Conservation (phyloP, 2,113 vertebrate species). For the Origma solitaria region DNA sequence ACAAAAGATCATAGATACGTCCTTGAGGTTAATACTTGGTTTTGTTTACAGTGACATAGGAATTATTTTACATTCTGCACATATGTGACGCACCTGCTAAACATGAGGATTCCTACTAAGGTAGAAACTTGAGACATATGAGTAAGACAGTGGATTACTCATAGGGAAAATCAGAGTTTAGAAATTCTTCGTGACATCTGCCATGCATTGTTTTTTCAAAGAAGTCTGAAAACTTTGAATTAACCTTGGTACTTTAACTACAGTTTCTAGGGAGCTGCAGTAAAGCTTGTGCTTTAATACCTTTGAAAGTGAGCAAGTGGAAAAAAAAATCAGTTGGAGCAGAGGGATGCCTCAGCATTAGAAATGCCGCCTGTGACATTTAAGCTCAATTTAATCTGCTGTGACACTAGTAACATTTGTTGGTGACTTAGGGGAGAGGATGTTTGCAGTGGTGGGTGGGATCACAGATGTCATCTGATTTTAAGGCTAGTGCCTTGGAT, state of each 20-base stretch:
- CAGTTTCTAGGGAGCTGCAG: constrained; percentile 13
- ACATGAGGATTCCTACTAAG: not conserved
- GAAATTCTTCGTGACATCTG: not conserved
- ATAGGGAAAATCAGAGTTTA: not conserved
- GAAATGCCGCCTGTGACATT: not conserved
- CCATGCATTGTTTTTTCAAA: not conserved
- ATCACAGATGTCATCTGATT: not conserved
- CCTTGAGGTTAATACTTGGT: not conserved
- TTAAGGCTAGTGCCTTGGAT: not conserved
- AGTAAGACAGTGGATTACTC: not conserved
- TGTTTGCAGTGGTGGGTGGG: not conserved
- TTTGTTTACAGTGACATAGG: not conserved
- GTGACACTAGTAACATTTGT: constrained; percentile 21
- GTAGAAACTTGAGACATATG: not conserved
- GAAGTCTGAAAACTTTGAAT: constrained; percentile 14
- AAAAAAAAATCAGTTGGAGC: not conserved
- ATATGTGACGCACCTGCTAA: not conserved
- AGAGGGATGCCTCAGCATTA: not conserved
- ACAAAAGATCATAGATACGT: not conserved
- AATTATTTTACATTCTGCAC: not conserved
- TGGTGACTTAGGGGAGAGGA: constrained; percentile 6
- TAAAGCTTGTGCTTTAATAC: not conserved
- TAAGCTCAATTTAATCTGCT: constrained; percentile 42
- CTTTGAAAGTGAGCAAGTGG: not conserved
- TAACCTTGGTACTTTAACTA: constrained; percentile 5